These are phyloP conservation scores for Nesoenas mayeri DNA, from an alignment of 2,113 vertebrate genomes.

Conservation along the genomic window DNA sequence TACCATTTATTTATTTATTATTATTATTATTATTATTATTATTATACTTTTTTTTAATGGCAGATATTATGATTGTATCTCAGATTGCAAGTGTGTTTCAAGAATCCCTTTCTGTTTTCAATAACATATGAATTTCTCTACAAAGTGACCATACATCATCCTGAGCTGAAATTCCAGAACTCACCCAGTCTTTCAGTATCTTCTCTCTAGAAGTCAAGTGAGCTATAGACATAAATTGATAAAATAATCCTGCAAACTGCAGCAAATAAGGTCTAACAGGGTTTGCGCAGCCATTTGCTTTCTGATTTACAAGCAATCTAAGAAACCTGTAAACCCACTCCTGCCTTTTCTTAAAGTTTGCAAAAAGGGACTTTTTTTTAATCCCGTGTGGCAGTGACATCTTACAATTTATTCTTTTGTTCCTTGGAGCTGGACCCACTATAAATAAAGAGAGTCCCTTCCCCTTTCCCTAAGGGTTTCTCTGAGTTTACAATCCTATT, in stretches of 20 bases:
- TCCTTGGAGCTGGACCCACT: not conserved
- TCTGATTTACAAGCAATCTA: not conserved
- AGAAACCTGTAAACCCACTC: not conserved
- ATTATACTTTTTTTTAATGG: too few relatives aligned
- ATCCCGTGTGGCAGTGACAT: not conserved
- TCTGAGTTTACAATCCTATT: not conserved
- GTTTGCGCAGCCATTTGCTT: not conserved
- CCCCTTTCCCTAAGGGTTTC: not conserved
- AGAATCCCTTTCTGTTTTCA: not conserved
- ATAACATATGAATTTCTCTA: not conserved
- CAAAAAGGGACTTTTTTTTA: not conserved
- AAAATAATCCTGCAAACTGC: not conserved
- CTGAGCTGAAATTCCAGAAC: not conserved
- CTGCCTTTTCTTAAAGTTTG: not conserved
- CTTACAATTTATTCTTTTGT: not conserved
- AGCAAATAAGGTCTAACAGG: not conserved
- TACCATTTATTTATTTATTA: not conserved
- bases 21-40: not conserved
- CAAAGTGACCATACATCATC: not conserved
- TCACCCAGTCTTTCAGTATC: not conserved
- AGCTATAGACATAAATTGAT: not conserved
- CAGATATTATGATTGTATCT: not conserved
- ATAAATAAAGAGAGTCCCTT: not conserved
- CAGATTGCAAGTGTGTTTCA: not conserved
- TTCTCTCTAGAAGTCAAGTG: not conserved